Base-by-base conservation (phyloP, 2,888 invertebrate genomes). In the Ephialtes manifestator region DNA sequence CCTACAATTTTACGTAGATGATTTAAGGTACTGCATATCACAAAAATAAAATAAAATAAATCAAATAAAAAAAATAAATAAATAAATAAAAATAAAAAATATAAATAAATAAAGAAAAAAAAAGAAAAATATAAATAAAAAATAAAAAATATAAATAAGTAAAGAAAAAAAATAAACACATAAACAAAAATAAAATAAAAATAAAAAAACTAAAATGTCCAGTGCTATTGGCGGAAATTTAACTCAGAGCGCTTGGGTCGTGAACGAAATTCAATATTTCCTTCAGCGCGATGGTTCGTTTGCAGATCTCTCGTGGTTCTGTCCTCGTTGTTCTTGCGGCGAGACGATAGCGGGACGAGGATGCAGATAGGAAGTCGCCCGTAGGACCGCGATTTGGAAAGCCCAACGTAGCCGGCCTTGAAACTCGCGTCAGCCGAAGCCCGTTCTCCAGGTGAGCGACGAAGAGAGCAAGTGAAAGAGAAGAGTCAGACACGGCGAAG, bases 371-470 rank as follows among this genome's bases (percentile, higher is more conserved):
- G 93, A 93, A 93, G 93, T 92, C 76, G 87, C 87, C 84, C 83
- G 88, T 81, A 89, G 89, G 90, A 88, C 88, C 89, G 88, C 90
- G 91, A 91, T 92, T 93, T 92, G 92, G 92, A 92, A 93, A 93
- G 92, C 90, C 91, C 90, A 87, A 89, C 88, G 88, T 86, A 86
- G 89, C 86, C 91, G 93, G 91, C 93, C 93, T 93, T 93, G 91
- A 90, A 87, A 89, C 87, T 86, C 88, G 80, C 81, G 75, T 53
- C 77, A 43, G 78, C 63, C 20, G 72, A 39, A 24, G 43, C 72
- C 68, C 60, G 60, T 63, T 71, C 80, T 67, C 55, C 55, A 71
- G 63, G 67, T 81, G 77, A 82, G 67, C 78, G 60, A 79, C 67
- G 46, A 84, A 88, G 88, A 88, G 82, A 85, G 67, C 65, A 46